These are phyloP conservation scores for Minunthozetes semirufus DNA, from an alignment of 2,888 invertebrate species.

Conservation along the genomic window DNA sequence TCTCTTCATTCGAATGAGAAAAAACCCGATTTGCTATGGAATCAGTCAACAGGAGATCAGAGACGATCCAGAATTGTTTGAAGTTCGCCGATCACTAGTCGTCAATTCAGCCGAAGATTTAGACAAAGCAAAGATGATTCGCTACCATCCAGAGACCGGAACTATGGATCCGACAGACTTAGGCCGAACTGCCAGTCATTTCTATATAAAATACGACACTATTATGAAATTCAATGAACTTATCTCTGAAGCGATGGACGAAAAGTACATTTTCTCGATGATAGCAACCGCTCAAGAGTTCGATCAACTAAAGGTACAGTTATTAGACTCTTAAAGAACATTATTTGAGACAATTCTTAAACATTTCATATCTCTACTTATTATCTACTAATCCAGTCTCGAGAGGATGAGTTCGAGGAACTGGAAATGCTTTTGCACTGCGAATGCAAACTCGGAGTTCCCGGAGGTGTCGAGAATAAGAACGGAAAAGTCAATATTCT, in stretches of 20 bases:
- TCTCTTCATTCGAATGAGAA: slow-evolving; percentile 82
- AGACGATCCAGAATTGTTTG: slow-evolving; percentile 71
- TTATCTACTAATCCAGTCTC: slow-evolving; percentile 55
- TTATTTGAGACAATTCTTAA: too few relatives aligned
- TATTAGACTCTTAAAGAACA: too few relatives aligned
- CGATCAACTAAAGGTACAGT: slow-evolving; percentile 52
- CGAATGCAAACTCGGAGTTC: slow-evolving; percentile 69
- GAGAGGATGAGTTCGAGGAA: slow-evolving; percentile 91
- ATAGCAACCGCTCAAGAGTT: slow-evolving; percentile 90
- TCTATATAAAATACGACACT: slow-evolving; percentile 92
- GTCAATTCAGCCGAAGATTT: slow-evolving; percentile 66
- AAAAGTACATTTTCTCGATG: slow-evolving; percentile 78
- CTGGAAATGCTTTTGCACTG: slow-evolving; percentile 67
- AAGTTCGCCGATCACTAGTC: slow-evolving; percentile 69
- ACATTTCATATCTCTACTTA: background rate
- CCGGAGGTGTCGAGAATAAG: slow-evolving; percentile 77
- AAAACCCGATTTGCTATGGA: slow-evolving; percentile 76
- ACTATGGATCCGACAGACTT: slow-evolving; percentile 66
- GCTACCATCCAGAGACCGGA: slow-evolving; percentile 73
- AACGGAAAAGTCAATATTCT: slow-evolving; percentile 93
- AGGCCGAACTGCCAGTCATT: slow-evolving; percentile 94
- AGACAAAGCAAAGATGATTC: slow-evolving; percentile 88
- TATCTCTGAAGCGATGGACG: slow-evolving; percentile 60
- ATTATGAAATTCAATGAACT: slow-evolving; percentile 75
- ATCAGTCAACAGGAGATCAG: slow-evolving; percentile 49